Evolutionary conservation across 1,140 invertebrate species (phyloP), one percentile per base, ranked within the genome.

Genomic region (Sycophila sp.): DNA sequence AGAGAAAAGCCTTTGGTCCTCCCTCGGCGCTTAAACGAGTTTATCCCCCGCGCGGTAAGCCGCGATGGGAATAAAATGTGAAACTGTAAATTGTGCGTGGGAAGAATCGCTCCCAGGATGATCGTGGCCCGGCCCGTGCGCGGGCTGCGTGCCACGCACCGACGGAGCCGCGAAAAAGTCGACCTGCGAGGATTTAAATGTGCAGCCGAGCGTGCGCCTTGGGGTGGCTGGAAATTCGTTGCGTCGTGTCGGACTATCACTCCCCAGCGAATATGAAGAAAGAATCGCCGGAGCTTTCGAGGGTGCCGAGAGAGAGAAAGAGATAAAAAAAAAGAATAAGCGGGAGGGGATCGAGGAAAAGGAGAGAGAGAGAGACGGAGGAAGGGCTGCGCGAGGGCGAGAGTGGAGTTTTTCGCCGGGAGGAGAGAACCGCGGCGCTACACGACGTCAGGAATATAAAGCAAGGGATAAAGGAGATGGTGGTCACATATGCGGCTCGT

Each of bases 11-110:
- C 42, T n/a, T n/a, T n/a, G 22, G n/a, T 19, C 38, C 26, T 13
- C 40, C 24, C 36, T 17, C 17, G 28, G 42, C 56, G 63, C 42
- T 51, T 73, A 73, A 77, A 74, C 58, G 68, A 78, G 68, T 77
- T 78, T 78, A 78, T 77, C 76, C 77, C 56, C 59, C 26, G 30
- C 26, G 56, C 15, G 59, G 59, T 63, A 49, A 69, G 47, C 58
- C 81, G 80, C 81, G 81, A 85, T 82, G 83, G 80, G 83, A 83
- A 85, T 84, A 85, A 83, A 85, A 85, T 81, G 83, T 82, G 83
- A 85, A 86, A 86, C 83, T 86, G 84, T 85, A 86, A 85, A 86
- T 86, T 86, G 85, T 85, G 83, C 83, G 83, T 84, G 83, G 83
- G 82, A 84, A 84, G 79, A 85, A 86, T 85, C 77, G 82, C 76